phyloP scores from a whole-genome alignment of 2,888 invertebrate genomes.

The Invenusta paracnida region DNA sequence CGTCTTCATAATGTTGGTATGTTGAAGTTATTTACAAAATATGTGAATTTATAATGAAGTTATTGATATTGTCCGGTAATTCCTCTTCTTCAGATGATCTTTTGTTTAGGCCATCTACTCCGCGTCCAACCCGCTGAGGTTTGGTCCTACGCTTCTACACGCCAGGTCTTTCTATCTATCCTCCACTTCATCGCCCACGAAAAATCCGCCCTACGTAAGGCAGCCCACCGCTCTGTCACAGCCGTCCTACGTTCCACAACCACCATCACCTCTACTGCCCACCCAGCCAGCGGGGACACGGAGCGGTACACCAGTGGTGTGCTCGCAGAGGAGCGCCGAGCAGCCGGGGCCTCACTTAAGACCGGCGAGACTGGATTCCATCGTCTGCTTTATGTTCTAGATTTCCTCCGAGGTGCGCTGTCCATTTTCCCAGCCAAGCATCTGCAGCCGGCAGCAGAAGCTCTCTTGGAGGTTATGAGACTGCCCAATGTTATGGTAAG shows the following conservation, averaged over 20 bases:
- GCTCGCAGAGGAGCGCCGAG: neutral
- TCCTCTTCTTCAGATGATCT: neutral
- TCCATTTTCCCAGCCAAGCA: neutral
- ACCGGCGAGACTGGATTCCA: neutral
- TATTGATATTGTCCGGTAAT: too few species aligned
- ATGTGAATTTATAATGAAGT: too few species aligned
- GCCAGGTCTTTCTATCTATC: neutral
- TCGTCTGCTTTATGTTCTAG: neutral
- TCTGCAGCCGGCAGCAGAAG: neutral
- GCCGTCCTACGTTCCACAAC: neutral
- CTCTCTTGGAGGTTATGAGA: neutral
- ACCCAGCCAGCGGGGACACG: neutral
- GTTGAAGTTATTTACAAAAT: too few species aligned
- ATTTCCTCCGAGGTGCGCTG: neutral
- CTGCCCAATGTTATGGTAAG: slow-evolving; percentile 11
- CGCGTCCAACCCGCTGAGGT: neutral
- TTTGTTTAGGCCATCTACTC: neutral
- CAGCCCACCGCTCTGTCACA: neutral
- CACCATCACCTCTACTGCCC: too few species aligned
- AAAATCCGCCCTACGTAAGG: neutral
- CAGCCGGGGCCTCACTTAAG: neutral
- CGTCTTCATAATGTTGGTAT: too few species aligned
- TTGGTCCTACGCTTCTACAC: slow-evolving; percentile 1
- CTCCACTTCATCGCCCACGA: neutral
- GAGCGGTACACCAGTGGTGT: neutral